Conservation (phyloP, 2,797 vertebrate genomes). For the Dromococcyx pavoninus region DNA sequence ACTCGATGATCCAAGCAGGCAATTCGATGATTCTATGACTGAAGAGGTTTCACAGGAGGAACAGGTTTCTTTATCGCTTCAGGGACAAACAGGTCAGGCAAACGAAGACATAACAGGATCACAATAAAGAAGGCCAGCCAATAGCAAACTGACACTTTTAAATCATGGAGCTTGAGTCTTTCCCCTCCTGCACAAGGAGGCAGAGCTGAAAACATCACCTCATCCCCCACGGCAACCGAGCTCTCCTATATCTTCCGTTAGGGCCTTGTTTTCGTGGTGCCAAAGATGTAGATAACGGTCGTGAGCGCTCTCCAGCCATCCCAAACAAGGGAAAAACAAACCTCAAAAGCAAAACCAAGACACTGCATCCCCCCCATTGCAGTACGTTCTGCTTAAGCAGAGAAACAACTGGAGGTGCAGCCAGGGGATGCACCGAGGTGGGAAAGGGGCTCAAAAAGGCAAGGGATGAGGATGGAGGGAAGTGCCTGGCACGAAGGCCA, state of each 20-base stretch:
- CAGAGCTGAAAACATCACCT: not conserved
- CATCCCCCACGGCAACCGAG: not conserved
- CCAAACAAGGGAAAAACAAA: conserved; percentile 36
- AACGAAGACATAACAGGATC: not conserved
- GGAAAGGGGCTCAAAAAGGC: not conserved
- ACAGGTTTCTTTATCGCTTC: accelerated
- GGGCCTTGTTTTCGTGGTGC: not conserved
- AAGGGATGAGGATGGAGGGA: no score
- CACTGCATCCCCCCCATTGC: not conserved
- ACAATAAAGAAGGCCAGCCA: no score
- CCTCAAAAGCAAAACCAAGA: not conserved
- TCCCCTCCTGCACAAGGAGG: not conserved
- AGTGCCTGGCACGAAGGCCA: not conserved
- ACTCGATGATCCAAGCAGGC: no score
- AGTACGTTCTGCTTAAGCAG: accelerated
- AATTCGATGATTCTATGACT: no score
- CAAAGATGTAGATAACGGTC: not conserved
- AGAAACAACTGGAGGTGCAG: accelerated
- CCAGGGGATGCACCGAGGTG: not conserved
- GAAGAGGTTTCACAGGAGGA: not conserved
- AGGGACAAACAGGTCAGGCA: not conserved
- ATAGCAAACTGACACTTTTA: accelerated
- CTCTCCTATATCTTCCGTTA: not conserved
- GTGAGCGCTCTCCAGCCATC: not conserved
- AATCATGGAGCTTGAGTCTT: not conserved